Conservation (phyloP, 2,888 invertebrate species). For the Congeria kusceri region DNA sequence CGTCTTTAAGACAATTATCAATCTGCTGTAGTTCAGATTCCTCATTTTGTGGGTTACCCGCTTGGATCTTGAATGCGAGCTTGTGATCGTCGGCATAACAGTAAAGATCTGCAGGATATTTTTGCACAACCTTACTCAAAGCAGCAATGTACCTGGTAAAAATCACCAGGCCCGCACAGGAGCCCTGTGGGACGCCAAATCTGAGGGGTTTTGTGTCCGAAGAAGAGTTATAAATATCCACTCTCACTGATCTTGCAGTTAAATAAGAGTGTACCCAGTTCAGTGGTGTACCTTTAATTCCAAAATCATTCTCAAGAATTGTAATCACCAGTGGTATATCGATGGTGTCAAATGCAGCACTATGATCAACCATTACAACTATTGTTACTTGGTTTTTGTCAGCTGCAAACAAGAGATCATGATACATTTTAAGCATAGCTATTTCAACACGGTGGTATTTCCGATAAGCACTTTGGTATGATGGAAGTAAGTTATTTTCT, state of each 20-base stretch:
- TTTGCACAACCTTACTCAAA: conserved; percentile 35
- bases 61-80: conserved; percentile 35
- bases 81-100: conserved; percentile 45
- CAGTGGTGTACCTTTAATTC: conserved; percentile 30
- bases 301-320: conserved; percentile 29
- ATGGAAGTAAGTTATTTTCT: conserved; percentile 29
- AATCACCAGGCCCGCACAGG: conserved; percentile 43
- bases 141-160: conserved; percentile 50
- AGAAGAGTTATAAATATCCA: conserved; percentile 22
- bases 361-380: conserved; percentile 46
- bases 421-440: conserved; percentile 45
- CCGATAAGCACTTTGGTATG: conserved; percentile 48
- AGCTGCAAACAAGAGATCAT: conserved; percentile 29
- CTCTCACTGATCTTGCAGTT: conserved; percentile 30
- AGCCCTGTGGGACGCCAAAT: conserved; percentile 46
- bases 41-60: conserved; percentile 28
- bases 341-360: conserved; percentile 38
- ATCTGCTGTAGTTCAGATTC: conserved; percentile 19
- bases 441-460: conserved; percentile 45
- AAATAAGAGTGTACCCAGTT: conserved; percentile 42
- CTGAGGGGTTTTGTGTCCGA: conserved; percentile 28
- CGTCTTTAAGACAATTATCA: conserved; percentile 33
- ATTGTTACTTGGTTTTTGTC: conserved; percentile 22
- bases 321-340: conserved; percentile 30
- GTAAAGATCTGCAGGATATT: conserved; percentile 31